phyloP scores from a whole-genome alignment of 2,888 invertebrate genomes.

The Sesamia inferens region DNA sequence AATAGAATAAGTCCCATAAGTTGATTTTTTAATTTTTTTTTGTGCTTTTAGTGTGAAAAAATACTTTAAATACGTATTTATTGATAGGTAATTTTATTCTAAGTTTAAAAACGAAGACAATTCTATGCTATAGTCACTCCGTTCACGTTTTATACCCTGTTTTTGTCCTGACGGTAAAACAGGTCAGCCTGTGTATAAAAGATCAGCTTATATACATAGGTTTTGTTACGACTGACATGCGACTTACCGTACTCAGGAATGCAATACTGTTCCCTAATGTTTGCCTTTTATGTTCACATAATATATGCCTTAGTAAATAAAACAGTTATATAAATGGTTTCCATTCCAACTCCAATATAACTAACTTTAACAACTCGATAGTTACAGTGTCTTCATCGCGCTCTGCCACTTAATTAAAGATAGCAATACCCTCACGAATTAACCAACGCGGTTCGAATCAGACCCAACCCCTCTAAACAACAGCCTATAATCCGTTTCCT shows the following conservation, averaged over 20 bases:
- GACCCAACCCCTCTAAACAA: conserved; percentile 33
- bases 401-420: conserved; percentile 14
- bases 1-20: neutral
- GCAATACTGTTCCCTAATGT: neutral
- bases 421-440: neutral
- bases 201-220: neutral
- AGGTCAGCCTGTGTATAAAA: neutral
- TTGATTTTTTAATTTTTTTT: neutral
- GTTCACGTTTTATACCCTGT: neutral
- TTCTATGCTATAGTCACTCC: too few relatives aligned
- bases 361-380: neutral
- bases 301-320: neutral
- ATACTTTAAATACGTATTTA: neutral
- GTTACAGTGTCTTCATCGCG: too few relatives aligned
- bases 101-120: neutral
- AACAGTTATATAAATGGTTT: neutral
- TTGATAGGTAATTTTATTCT: neutral
- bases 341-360: neutral
- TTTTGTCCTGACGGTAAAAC: neutral
- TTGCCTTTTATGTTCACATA: neutral
- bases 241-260: neutral
- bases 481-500: conserved; percentile 25
- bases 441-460: neutral
- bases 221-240: neutral
- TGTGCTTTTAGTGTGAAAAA: neutral